phyloP scores from a whole-genome alignment of 2,888 invertebrate genomes.

The Catocala fraxini region DNA sequence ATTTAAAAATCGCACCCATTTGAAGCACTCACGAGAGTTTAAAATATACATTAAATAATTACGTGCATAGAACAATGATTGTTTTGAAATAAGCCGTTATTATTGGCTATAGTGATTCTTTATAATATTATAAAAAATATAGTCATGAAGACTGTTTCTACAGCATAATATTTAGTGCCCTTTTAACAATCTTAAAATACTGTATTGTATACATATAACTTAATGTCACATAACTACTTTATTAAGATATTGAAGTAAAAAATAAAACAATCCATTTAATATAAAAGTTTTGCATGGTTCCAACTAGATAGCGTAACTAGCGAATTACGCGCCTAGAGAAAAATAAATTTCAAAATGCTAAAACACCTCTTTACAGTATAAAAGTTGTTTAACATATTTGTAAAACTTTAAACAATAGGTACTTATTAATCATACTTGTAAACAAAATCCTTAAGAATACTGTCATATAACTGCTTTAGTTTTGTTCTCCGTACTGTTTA shows the following conservation, averaged over 20 bases:
- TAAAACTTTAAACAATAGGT: constrained; percentile 21
- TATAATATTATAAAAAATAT: too few species aligned
- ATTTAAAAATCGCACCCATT: neutral
- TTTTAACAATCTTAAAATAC: too few species aligned
- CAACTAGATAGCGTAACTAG: constrained; percentile 26
- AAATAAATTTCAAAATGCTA: constrained; percentile 25
- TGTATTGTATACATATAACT: too few species aligned
- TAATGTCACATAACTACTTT: too few species aligned
- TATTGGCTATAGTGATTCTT: too few species aligned
- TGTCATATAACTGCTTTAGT: constrained; percentile 56
- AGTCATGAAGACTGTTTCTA: too few species aligned
- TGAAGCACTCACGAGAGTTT: neutral
- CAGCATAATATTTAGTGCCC: too few species aligned
- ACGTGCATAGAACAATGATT: too few species aligned
- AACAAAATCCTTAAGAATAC: constrained; percentile 55
- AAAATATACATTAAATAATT: too few species aligned
- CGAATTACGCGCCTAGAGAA: constrained; percentile 17
- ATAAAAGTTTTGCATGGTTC: neutral
- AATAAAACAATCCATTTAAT: too few species aligned
- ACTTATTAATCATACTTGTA: constrained; percentile 28
- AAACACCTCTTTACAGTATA: constrained; percentile 36
- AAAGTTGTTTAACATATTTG: constrained; percentile 35
- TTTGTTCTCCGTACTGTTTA: constrained; percentile 7
- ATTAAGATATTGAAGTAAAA: too few species aligned
- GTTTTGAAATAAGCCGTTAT: too few species aligned